Conservation (phyloP, 2,888 invertebrate species). For the Lasius fuliginosus region DNA sequence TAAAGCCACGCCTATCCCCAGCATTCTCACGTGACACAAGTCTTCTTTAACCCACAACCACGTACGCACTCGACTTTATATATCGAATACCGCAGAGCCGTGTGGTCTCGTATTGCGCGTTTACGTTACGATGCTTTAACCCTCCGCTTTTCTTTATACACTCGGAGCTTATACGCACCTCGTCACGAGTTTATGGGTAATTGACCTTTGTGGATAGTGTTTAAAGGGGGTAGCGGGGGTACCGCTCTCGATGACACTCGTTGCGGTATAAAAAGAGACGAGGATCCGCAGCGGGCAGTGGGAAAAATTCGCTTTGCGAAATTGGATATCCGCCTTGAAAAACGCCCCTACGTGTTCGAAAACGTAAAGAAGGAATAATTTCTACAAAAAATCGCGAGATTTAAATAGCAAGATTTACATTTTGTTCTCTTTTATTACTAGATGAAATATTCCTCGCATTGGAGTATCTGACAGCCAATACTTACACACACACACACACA, state of each 20-base stretch:
- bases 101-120: constrained; percentile 58
- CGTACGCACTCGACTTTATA: constrained; percentile 64
- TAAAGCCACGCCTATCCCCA: constrained; percentile 45
- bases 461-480: not conserved
- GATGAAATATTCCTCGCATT: not conserved
- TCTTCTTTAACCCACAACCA: constrained; percentile 70
- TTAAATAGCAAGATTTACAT: not conserved
- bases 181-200: constrained; percentile 70
- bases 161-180: constrained; percentile 63
- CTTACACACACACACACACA: not conserved
- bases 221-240: constrained; percentile 46
- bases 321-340: constrained; percentile 34
- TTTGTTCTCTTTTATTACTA: not conserved
- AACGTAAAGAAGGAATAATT: not conserved
- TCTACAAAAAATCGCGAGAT: not conserved
- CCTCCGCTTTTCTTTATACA: constrained; percentile 61
- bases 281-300: not conserved
- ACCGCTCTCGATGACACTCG: constrained; percentile 18
- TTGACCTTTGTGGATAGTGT: constrained; percentile 66
- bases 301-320: constrained; percentile 24
- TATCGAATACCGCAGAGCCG: constrained; percentile 42
- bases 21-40: constrained; percentile 67
- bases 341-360: not conserved
- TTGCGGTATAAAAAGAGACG: constrained; percentile 28
- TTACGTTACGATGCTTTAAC: constrained; percentile 69